Base-by-base conservation (phyloP, 2,113 vertebrate species). In the Oryzias curvinotus region DNA sequence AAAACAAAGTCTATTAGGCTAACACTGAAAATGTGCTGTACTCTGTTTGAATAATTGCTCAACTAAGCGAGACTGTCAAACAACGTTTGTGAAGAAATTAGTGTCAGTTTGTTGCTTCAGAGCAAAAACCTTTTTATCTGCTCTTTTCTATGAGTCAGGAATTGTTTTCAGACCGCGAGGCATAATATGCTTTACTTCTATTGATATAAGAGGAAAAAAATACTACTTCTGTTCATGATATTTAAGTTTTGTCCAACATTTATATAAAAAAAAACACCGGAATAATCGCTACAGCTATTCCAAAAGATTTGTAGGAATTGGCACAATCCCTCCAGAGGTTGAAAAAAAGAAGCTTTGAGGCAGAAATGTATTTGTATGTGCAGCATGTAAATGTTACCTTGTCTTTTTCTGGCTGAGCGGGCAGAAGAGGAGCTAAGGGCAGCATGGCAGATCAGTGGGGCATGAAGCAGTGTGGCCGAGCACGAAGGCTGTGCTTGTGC, bases 391-490 rank as follows among this genome's bases (percentile, higher is more conserved):
- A 16, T 21, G 36, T 43, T 66, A 65, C 57, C 66, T 61, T 65
- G 61, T 72, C 65, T 75, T 49, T 57, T 8, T 50, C 62, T 4
- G 50, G 61, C 57, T 49, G 61, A 70, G 53, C 61, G 71, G 66
- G 76, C 25, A 66, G 60, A 47, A 63, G 62, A 65, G 69, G 77
- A 50, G 62, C 57, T 61, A 65, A 81, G 73, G 65, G 64, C 66
- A 61, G 52, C 30, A 25, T 62, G 65, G 57, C 72, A 66, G 74
- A 62, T 68, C 78, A 65, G 65, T 17, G 45, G 63, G 54, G 57
- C 60, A 56, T 57, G 69, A 51, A 71, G 70, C 55, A 45, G 50
- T 51, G 51, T 41, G 48, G 63, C 47, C 13, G 64, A 45, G 56
- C 55, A 60, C 36, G n/a, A 75, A 45, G 14, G 42, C 71, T 49